These are phyloP conservation scores for Thecocarcelia acutangulata DNA, from an alignment of 2,888 invertebrate genomes.

Conservation along the genomic window DNA sequence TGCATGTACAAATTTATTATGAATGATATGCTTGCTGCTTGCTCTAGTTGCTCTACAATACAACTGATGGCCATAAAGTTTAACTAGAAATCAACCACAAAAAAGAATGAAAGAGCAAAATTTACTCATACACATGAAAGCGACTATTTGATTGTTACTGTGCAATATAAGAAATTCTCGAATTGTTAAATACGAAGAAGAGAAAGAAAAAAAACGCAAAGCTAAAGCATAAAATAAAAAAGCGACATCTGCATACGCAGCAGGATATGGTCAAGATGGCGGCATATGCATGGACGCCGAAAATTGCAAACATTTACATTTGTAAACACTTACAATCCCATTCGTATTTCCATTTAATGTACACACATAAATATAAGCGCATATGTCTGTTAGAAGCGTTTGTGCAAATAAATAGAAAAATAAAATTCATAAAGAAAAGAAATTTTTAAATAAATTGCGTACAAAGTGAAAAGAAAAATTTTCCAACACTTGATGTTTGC, in stretches of 20 bases:
- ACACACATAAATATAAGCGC: not conserved
- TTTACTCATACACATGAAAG: not conserved
- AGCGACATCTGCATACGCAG: constrained; percentile 76
- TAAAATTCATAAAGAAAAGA: too few relatives aligned
- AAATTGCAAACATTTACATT: constrained; percentile 9
- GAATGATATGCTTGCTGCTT: constrained; percentile 46
- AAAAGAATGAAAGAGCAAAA: not conserved
- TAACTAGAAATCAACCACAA: constrained; percentile 55
- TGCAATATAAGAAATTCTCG: constrained; percentile 5
- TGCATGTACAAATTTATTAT: constrained; percentile 20
- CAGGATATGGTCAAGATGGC: constrained; percentile 77
- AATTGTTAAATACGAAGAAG: not conserved
- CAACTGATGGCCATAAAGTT: constrained; percentile 56
- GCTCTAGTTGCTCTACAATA: not conserved
- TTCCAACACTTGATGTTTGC: too few relatives aligned
- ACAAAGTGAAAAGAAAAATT: constrained; percentile 8
- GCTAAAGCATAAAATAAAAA: constrained; percentile 17
- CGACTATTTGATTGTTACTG: not conserved
- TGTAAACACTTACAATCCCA: not conserved
- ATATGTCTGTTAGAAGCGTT: not conserved
- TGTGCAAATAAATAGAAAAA: too few relatives aligned
- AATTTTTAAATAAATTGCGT: not conserved
- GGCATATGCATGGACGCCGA: constrained; percentile 62
- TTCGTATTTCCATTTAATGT: not conserved
- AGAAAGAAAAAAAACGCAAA: not conserved